A percentile compares a stretch with the other conserved stretches of the same genome.
phyloP scores from a whole-genome alignment of 2,888 invertebrate species.

The Eupithecia subumbrata region DNA sequence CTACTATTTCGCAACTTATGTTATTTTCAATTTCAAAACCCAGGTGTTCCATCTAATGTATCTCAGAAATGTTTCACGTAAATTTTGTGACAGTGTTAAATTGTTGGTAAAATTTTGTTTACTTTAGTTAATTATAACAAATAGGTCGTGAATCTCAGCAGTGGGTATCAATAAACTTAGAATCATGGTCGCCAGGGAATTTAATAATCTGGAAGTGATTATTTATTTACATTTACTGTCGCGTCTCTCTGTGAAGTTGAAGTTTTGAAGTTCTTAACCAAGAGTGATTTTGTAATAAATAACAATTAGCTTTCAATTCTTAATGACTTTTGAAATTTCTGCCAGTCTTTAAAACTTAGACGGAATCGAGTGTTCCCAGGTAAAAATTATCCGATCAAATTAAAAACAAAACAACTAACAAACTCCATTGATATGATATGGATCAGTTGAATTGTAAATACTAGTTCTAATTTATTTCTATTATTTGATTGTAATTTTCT shows the following conservation, averaged over 20 bases:
- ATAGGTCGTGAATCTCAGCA: slow-evolving; percentile 60
- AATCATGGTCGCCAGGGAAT: slow-evolving; percentile 46
- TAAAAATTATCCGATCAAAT: neutral
- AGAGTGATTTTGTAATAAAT: neutral
- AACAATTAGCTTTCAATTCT: neutral
- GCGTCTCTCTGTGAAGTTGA: neutral
- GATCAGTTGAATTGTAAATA: no score
- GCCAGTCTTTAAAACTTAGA: neutral
- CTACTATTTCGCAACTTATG: neutral
- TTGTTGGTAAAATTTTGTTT: slow-evolving; percentile 70
- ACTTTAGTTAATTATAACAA: slow-evolving; percentile 69
- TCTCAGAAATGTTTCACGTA: slow-evolving; percentile 51
- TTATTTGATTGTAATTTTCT: no score
- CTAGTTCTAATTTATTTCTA: no score
- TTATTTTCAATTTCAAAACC: neutral
- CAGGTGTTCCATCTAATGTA: slow-evolving; percentile 39
- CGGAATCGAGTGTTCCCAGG: neutral
- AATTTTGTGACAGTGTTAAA: slow-evolving; percentile 75
- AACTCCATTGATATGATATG: no score
- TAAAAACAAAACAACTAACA: neutral
- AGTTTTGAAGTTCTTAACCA: neutral
- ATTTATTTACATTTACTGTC: neutral
- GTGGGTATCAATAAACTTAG: slow-evolving; percentile 48
- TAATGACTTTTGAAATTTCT: neutral
- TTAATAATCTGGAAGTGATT: slow-evolving; percentile 16